Percentiles rank a stretch among this genome's conserved stretches.
Conservation (phyloP, 30 jellyfish, hydroid and myxozoan genomes). For the Chrysaora quinquecirrha region DNA sequence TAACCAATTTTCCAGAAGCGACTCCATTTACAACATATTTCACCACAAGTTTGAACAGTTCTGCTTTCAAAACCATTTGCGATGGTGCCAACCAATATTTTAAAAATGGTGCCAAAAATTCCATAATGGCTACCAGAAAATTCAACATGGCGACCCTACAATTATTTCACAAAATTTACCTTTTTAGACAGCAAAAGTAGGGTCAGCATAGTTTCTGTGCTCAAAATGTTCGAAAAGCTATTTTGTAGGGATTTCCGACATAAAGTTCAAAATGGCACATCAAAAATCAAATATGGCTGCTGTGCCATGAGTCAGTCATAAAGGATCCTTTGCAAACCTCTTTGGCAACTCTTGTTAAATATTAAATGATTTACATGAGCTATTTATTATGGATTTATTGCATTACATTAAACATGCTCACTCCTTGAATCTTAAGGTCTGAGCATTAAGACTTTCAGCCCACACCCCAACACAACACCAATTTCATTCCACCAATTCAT, state of each 20-base stretch:
- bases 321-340: neutral
- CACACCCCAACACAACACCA: neutral
- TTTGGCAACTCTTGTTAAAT: neutral
- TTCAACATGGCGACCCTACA: slow-evolving; percentile 37
- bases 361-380: too few species aligned
- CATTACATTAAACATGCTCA: too few species aligned
- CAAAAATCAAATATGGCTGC: neutral
- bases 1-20: too few species aligned
- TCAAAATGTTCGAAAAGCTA: neutral
- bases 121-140: slow-evolving; percentile 43
- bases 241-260: neutral
- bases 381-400: too few species aligned
- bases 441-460: too few species aligned
- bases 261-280: slow-evolving; percentile 3
- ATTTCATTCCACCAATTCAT: neutral
- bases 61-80: slow-evolving; percentile 13
- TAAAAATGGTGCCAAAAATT: slow-evolving; percentile 37
- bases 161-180: neutral
- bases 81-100: slow-evolving; percentile 53
- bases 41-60: neutral
- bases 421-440: too few species aligned
- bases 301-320: neutral
- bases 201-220: slow-evolving; percentile 3
- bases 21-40: neutral
- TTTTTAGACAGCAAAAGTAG: slow-evolving; percentile 1